Conservation (phyloP, 2,113 vertebrate genomes). For the Acrocephalus arundinaceus region DNA sequence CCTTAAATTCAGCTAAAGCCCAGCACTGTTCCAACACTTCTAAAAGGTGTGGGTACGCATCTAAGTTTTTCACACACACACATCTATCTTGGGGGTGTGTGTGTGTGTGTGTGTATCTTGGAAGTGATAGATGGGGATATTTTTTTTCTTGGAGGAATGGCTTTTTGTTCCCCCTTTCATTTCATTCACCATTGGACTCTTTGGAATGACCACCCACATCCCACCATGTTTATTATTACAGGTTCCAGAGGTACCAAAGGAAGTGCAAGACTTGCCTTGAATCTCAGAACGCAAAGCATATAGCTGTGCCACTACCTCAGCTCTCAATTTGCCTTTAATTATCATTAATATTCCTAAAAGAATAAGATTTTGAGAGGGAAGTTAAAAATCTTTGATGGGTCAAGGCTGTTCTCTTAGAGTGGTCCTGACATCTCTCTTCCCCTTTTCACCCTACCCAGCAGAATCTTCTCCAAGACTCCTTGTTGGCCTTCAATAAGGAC, state of each 20-base stretch:
- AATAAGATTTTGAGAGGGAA: slow-evolving; percentile 9
- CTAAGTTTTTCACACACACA: background rate
- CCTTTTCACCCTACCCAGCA: slow-evolving; percentile 49
- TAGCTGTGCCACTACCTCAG: background rate
- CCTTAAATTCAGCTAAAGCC: slow-evolving; percentile 16
- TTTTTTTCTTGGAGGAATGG: background rate
- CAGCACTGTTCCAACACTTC: background rate
- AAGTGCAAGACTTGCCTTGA: background rate
- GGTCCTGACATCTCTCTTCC: slow-evolving; percentile 57
- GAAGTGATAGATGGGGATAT: background rate
- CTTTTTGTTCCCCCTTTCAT: background rate
- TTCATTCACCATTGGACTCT: slow-evolving; percentile 7
- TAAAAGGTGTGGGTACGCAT: background rate
- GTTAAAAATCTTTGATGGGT: slow-evolving; percentile 52
- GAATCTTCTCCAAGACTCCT: slow-evolving; percentile 69
- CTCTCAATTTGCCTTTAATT: slow-evolving; percentile 40
- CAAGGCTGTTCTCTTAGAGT: slow-evolving; percentile 35
- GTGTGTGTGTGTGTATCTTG: background rate
- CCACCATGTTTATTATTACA: background rate
- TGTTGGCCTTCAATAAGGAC: slow-evolving; percentile 81
- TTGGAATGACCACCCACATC: background rate
- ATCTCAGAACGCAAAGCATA: background rate
- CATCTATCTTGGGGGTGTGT: background rate
- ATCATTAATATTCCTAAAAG: slow-evolving; percentile 42
- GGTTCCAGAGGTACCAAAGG: slow-evolving; percentile 23